Evolutionary conservation across 2,113 vertebrate species (phyloP).

Genomic region (Gallinago jamesoni): DNA sequence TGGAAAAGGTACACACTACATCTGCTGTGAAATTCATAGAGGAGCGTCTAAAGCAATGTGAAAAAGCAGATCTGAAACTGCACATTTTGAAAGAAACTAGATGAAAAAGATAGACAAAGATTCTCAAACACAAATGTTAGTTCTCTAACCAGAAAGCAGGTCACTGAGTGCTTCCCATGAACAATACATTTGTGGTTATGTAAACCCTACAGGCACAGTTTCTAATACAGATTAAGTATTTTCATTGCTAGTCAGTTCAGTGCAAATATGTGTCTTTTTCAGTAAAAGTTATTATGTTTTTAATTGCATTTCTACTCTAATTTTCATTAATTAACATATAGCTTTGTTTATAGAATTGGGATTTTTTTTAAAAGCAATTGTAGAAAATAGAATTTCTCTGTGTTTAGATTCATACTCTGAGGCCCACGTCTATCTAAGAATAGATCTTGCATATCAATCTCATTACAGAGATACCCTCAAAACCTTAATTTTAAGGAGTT

Average conservation of each 20-base stretch:
- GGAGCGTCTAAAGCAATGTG: not conserved
- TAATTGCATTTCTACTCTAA: not conserved
- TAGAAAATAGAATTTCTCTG: not conserved
- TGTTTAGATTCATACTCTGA: not conserved
- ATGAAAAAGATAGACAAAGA: not conserved
- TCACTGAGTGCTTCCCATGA: not conserved
- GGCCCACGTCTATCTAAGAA: not conserved
- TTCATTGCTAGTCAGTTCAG: not conserved
- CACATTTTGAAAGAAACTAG: not conserved
- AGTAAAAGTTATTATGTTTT: not conserved
- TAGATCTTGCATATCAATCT: not conserved
- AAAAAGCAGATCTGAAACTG: conserved; percentile 21
- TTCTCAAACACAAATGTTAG: not conserved
- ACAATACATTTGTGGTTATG: not conserved
- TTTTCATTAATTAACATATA: not conserved
- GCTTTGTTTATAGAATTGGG: not conserved
- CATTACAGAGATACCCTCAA: not conserved
- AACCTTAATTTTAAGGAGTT: not conserved
- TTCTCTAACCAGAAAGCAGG: not conserved
- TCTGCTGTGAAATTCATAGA: not conserved
- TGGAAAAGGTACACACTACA: not conserved
- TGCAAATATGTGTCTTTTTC: not conserved
- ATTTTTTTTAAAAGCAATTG: not conserved
- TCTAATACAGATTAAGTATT: not conserved
- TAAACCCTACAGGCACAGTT: not conserved